Evolutionary conservation across 2,113 vertebrate species (phyloP).

Genomic region (Gyps fulvus): DNA sequence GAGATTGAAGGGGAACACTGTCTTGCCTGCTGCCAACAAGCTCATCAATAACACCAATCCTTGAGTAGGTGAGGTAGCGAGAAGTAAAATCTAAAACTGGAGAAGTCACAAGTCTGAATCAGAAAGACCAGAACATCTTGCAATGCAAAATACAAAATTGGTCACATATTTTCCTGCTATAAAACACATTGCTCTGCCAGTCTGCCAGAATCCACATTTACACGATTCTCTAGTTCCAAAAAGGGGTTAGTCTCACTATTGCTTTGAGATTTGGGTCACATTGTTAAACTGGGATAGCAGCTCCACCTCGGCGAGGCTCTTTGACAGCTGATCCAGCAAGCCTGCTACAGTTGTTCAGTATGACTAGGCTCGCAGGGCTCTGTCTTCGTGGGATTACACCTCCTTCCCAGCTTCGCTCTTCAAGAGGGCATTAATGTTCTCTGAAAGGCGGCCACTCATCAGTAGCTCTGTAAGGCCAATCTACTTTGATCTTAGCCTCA

Average conservation of each 20-base stretch:
- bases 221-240: neutral
- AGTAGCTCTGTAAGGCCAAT: neutral
- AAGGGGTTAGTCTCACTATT: neutral
- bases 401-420: slow-evolving; percentile 7
- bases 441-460: slow-evolving; percentile 26
- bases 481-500: slow-evolving; percentile 46
- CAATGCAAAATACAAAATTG: neutral
- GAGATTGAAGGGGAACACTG: neutral
- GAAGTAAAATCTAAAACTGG: neutral
- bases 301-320: neutral
- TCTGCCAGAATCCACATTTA: neutral
- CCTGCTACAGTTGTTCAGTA: neutral
- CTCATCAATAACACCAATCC: neutral
- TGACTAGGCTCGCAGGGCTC: neutral
- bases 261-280: neutral
- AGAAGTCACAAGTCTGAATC: neutral
- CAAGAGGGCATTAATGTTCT: slow-evolving; percentile 29
- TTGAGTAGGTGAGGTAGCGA: neutral
- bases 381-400: neutral
- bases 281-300: neutral
- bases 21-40: neutral
- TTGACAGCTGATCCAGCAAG: neutral
- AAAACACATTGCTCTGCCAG: neutral
- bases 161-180: neutral
- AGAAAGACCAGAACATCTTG: neutral